A percentile compares a stretch with the other conserved stretches of the same genome.
phyloP scores from a whole-genome alignment of 2,888 invertebrate species.

The Oscheius onirici region DNA sequence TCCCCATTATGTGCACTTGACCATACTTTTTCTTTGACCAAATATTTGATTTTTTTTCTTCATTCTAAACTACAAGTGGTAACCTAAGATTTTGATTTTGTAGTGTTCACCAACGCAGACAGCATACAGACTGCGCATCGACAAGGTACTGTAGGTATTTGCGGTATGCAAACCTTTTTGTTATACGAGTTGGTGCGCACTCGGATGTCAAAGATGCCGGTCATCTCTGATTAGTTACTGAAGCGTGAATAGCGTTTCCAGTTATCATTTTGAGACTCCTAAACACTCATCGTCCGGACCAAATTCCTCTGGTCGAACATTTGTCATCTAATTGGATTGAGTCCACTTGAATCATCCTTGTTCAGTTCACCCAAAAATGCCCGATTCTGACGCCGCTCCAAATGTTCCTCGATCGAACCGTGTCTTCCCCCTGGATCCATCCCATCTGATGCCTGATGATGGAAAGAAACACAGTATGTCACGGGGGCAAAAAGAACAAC shows the following conservation, averaged over 20 bases:
- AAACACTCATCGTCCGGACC: background rate
- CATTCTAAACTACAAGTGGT: too few relatives aligned
- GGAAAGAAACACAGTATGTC: slow-evolving; percentile 18
- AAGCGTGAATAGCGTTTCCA: too few relatives aligned
- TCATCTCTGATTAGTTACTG: too few relatives aligned
- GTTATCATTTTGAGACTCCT: background rate
- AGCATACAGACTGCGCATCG: too few relatives aligned
- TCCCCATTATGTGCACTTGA: background rate
- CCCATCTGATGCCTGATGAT: slow-evolving; percentile 3
- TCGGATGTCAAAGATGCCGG: too few relatives aligned
- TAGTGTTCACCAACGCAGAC: too few relatives aligned
- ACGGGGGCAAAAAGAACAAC: background rate
- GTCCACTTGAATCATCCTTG: background rate
- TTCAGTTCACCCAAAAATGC: background rate
- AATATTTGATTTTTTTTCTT: too few relatives aligned
- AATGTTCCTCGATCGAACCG: background rate
- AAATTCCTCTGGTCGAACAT: background rate
- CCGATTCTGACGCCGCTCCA: background rate
- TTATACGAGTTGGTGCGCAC: too few relatives aligned
- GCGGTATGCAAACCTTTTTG: too few relatives aligned
- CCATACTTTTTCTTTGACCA: background rate
- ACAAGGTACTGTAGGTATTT: too few relatives aligned
- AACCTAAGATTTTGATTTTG: too few relatives aligned
- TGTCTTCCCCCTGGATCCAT: slow-evolving; percentile 15
- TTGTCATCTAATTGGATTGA: background rate